These are phyloP conservation scores for Molanna angustata DNA, from an alignment of 2,888 invertebrate genomes.

Conservation along the genomic window DNA sequence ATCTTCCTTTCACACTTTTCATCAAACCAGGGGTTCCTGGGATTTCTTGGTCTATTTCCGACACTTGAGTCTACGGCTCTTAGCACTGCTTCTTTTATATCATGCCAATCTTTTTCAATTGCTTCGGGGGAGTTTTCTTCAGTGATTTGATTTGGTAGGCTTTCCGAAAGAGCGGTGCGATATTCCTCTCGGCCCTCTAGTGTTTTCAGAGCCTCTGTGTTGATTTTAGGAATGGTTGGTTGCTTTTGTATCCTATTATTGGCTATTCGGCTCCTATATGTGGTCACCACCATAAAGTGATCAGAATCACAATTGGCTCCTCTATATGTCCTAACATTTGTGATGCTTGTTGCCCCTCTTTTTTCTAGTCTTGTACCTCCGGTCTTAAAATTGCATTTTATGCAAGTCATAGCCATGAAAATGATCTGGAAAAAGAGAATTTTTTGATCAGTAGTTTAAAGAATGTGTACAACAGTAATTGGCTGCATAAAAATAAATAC, in stretches of 20 bases:
- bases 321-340: too few species aligned
- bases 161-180: constrained; percentile 2
- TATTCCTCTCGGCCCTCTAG: constrained; percentile 3
- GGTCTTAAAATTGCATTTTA: too few species aligned
- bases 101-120: constrained; percentile 8
- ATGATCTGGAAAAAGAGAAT: too few species aligned
- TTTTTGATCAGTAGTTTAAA: too few species aligned
- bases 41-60: constrained; percentile 3
- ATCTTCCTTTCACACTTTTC: constrained; percentile 4
- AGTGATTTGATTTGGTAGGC: constrained; percentile 5
- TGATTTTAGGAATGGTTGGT: constrained; percentile 6
- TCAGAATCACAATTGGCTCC: too few species aligned
- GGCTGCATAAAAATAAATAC: too few species aligned
- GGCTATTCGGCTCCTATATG: constrained; percentile 8
- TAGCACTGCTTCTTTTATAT: constrained; percentile 1
- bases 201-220: constrained; percentile 6
- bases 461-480: too few species aligned
- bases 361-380: too few species aligned
- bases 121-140: constrained; percentile 4
- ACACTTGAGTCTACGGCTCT: constrained; percentile 4
- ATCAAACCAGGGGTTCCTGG: constrained; percentile 8
- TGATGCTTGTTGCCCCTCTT: too few species aligned
- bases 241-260: constrained; percentile 6
- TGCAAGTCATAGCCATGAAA: too few species aligned
- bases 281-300: too few species aligned